A percentile compares a stretch with the other conserved stretches of the same genome.
Evolutionary conservation across 2,888 invertebrate genomes (phyloP).

Genomic region (Lithophane socia): DNA sequence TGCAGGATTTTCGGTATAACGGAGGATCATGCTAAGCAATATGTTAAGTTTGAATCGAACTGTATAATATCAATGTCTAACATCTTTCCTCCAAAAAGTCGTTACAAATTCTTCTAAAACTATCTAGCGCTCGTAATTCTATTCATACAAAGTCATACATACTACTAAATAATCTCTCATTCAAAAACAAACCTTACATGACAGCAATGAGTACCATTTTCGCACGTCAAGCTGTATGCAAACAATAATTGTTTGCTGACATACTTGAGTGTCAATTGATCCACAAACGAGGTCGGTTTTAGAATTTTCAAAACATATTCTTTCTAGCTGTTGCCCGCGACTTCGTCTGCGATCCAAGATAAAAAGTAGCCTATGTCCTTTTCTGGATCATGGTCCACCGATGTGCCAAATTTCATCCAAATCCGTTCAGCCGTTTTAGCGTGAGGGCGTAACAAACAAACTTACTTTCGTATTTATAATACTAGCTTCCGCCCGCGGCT

Average conservation of each 20-base stretch:
- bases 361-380: too few species aligned
- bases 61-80: neutral
- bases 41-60: too few species aligned
- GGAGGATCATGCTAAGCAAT: too few species aligned
- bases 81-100: neutral
- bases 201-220: neutral
- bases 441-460: too few species aligned
- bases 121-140: conserved; percentile 2
- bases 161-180: neutral
- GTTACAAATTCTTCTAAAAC: neutral
- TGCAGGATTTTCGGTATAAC: too few species aligned
- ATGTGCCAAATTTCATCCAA: too few species aligned
- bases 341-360: too few species aligned
- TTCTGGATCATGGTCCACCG: too few species aligned
- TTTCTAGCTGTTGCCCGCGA: too few species aligned
- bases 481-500: too few species aligned
- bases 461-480: too few species aligned
- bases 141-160: neutral
- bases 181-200: neutral
- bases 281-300: conserved; percentile 25
- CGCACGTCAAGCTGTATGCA: neutral
- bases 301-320: conserved; percentile 7
- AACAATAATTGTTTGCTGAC: conserved; percentile 31
- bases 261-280: conserved; percentile 47
- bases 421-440: too few species aligned